These are phyloP conservation scores for Otus scops DNA, from an alignment of 2,797 vertebrate species.

Conservation along the genomic window DNA sequence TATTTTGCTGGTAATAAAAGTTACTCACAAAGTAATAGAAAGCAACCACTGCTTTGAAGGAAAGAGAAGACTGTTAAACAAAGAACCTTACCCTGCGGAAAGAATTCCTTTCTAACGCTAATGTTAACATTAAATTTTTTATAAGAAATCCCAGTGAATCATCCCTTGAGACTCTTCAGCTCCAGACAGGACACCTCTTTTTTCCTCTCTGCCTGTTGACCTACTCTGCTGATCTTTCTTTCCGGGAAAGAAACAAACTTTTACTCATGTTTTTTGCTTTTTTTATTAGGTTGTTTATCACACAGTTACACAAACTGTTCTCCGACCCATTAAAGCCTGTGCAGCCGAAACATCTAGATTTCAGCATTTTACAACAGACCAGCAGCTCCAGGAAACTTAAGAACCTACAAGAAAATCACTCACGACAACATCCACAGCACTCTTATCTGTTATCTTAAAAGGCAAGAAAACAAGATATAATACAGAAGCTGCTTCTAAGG, in stretches of 20 bases:
- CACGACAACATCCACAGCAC: not conserved
- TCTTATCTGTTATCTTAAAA: not conserved
- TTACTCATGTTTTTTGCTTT: not conserved
- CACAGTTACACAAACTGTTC: not conserved
- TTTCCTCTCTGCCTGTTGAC: not conserved
- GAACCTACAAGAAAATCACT: not conserved
- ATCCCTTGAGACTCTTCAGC: not conserved
- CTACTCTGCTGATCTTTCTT: not conserved
- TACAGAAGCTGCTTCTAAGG: not conserved
- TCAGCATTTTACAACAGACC: not conserved
- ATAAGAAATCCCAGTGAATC: not conserved
- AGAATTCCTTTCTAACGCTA: not conserved
- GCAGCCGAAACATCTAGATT: not conserved
- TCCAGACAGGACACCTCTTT: not conserved
- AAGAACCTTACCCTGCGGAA: not conserved
- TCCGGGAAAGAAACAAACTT: not conserved
- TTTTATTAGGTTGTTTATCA: not conserved
- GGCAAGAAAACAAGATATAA: not conserved
- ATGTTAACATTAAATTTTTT: not conserved
- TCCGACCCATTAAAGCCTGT: not conserved
- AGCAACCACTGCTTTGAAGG: not conserved
- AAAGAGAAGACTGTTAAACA: slow-evolving; percentile 1
- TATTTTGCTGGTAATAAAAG: slow-evolving; percentile 1
- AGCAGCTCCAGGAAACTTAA: not conserved
- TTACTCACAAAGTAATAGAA: not conserved